Base-by-base conservation (phyloP, 2,797 vertebrate genomes). In the Ptychadena robeensis region DNA sequence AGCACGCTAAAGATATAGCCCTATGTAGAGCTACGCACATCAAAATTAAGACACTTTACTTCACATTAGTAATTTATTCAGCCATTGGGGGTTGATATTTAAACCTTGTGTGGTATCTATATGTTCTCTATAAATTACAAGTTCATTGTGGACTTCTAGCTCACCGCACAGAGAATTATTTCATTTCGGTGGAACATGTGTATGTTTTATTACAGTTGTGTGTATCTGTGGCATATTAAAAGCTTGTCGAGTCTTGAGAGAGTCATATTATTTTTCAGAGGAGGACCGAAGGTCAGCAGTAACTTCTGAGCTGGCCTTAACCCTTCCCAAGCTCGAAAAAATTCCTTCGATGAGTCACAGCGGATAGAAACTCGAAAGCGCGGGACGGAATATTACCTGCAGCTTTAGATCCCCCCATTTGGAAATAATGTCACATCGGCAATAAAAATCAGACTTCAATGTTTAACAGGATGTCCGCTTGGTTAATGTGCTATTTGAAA, bases 211-310 rank as follows among this genome's bases (percentile, higher is more conserved):
- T 86, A 87, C 70, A 73, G 65, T 74, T 87, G 83, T 88, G 79
- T 86, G 83, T 86, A 88, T 82, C 53, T 81, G 25, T 80, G 73
- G 68, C 79, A 78, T 81, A 86, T 87, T 86, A 87, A 73, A 86
- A 86, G 83, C 82, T 86, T 88, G 86, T 87, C 85, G 81, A 78
- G 82, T 88, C 87, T 85, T 57, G 53, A 59, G 87, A 86, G 80
- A 80, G 34, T 31, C 9, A 87, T 76, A 75, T 40, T 37, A 35
- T 69, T 75, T 80, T 70, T 44, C 37, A 65, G 74, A 71, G 59
- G 65, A 61, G 65, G 37, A 65, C 73, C 67, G 28, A 22, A 79
- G 75, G 61, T 83, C 70, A 79, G 14, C 25, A 65, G 75, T 70
- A 40, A 27, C 34, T 71, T 14, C 10, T 35, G 28, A 57, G 32